phyloP scores from a whole-genome alignment of 1,140 invertebrate species.

The Bacillus rossius region DNA sequence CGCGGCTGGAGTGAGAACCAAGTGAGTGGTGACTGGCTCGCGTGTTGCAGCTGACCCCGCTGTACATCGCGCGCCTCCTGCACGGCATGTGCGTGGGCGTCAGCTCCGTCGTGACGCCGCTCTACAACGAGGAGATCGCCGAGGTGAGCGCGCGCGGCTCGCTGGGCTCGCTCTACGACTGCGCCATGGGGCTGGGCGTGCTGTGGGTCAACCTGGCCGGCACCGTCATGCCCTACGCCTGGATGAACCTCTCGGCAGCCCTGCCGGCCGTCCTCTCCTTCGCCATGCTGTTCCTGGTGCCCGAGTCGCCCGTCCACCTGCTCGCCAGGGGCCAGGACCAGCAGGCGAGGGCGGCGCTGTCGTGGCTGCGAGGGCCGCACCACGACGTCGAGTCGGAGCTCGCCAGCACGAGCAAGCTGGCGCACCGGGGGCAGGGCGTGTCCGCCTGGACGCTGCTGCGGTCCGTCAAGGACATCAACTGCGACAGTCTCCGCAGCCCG shows the following conservation, averaged over 20 bases:
- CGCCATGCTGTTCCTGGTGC: slow-evolving; percentile 33
- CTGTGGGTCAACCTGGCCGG: slow-evolving; percentile 70
- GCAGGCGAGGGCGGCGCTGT: slow-evolving; percentile 31
- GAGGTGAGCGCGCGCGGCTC: slow-evolving; percentile 54
- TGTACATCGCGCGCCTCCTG: slow-evolving; percentile 55
- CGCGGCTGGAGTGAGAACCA: too few relatives aligned
- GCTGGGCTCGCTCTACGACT: slow-evolving; percentile 69
- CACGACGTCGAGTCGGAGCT: slow-evolving; percentile 52
- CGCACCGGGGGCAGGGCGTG: not conserved
- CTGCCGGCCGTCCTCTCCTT: slow-evolving; percentile 52
- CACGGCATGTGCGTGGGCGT: slow-evolving; percentile 58
- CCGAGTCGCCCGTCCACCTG: slow-evolving; percentile 38
- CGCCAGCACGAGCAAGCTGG: not conserved
- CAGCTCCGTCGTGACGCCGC: slow-evolving; percentile 54
- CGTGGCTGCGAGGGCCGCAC: slow-evolving; percentile 40
- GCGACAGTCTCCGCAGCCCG: slow-evolving; percentile 3
- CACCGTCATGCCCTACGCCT: slow-evolving; percentile 58
- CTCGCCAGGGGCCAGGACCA: slow-evolving; percentile 28
- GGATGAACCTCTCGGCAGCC: slow-evolving; percentile 40
- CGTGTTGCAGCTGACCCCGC: slow-evolving; percentile 25
- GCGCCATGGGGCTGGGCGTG: slow-evolving; percentile 70
- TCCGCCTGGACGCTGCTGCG: not conserved
- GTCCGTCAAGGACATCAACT: not conserved
- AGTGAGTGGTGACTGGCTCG: too few relatives aligned
- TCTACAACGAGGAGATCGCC: slow-evolving; percentile 57